Evolutionary conservation across 2,888 invertebrate species (phyloP).

Genomic region (Drosophila paranaensis): DNA sequence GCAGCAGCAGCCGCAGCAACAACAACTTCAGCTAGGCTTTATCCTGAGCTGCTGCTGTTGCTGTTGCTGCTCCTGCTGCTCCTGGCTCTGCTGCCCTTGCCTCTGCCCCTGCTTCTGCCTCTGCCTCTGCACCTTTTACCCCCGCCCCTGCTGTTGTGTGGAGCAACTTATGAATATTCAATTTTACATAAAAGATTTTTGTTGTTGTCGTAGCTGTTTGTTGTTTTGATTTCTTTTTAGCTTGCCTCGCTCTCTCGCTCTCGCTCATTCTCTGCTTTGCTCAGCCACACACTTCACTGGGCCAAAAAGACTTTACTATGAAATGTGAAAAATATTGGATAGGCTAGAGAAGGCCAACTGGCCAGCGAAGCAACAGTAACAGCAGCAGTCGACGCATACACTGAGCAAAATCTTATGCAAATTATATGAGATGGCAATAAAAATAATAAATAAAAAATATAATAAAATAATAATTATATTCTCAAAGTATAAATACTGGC

Average conservation of each 20-base stretch:
- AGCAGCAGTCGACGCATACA: constrained; percentile 15
- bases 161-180: constrained; percentile 78
- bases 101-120: neutral
- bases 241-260: constrained; percentile 13
- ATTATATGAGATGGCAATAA: too few species aligned
- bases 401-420: constrained; percentile 19
- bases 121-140: constrained; percentile 14
- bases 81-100: constrained; percentile 1
- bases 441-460: too few species aligned
- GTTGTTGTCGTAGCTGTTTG: constrained; percentile 63
- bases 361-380: constrained; percentile 10
- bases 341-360: constrained; percentile 24
- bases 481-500: too few species aligned
- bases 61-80: constrained; percentile 13
- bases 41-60: constrained; percentile 30
- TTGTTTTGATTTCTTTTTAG: constrained; percentile 68
- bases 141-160: constrained; percentile 44
- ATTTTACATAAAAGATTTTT: constrained; percentile 79
- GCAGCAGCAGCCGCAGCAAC: constrained; percentile 31
- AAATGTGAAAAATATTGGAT: constrained; percentile 65
- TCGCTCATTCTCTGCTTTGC: neutral
- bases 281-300: constrained; percentile 39
- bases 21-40: constrained; percentile 48
- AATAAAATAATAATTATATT: too few species aligned
- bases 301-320: constrained; percentile 51